A percentile compares a stretch with the other conserved stretches of the same genome.
phyloP scores from a whole-genome alignment of 2,888 invertebrate genomes.

The Oligia fasciuncula region DNA sequence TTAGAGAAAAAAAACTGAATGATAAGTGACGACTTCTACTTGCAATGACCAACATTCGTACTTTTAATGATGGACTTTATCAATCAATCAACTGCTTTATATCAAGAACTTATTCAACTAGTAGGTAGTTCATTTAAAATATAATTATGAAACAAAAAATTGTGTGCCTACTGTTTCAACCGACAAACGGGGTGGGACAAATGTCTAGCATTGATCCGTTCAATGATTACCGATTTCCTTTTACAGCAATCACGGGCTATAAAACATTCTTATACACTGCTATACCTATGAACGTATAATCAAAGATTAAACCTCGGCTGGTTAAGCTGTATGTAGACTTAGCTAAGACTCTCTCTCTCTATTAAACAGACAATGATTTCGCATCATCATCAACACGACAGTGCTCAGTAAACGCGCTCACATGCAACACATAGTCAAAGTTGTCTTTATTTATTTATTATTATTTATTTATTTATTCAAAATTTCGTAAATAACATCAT shows the following conservation, averaged over 20 bases:
- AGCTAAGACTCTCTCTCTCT: not conserved
- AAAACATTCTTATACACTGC: not conserved
- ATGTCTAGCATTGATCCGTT: conserved; percentile 38
- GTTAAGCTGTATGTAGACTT: not conserved
- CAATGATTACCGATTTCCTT: conserved; percentile 46
- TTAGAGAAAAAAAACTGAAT: not conserved
- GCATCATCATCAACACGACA: not conserved
- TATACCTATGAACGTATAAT: conserved; percentile 8
- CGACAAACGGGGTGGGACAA: conserved; percentile 12
- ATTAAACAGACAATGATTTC: not conserved
- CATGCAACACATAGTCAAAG: too few species aligned
- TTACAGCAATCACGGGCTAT: conserved; percentile 22
- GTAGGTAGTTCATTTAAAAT: not conserved
- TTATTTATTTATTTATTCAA: too few species aligned
- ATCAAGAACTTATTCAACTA: not conserved
- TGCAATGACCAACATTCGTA: not conserved
- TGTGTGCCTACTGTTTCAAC: conserved; percentile 5
- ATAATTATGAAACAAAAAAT: not conserved
- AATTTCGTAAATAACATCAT: too few species aligned
- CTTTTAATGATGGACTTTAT: not conserved
- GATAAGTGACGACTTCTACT: not conserved
- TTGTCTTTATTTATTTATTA: too few species aligned
- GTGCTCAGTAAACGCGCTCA: fast-evolving
- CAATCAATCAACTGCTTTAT: not conserved
- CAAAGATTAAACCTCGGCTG: conserved; percentile 1